Evolutionary conservation across 2,888 invertebrate genomes (phyloP), one percentile per base, ranked within the genome.

Genomic region (Sarcophaga variegata): DNA sequence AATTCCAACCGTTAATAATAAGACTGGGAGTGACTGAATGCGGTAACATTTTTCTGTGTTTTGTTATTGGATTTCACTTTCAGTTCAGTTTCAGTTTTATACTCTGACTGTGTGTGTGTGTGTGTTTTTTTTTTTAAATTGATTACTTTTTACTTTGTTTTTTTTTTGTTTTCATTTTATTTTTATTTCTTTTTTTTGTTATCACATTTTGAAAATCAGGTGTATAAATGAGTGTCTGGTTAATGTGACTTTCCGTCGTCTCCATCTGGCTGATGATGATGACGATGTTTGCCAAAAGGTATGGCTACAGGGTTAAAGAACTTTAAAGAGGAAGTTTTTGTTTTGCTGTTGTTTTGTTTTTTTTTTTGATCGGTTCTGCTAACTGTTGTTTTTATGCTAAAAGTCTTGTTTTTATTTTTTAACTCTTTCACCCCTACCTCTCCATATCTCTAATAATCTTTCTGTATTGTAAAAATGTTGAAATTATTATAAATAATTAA

Each of bases 61-160:
- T 84, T 80, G 17, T 74, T 81, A 63, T 37, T 81, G 78, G 64
- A 10, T 85, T 85, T 81, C 74, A 81, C 85, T 85, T 81, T 84
- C 75, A 22, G 54, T 67, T 85, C 49, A 49, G 59, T 70, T 67
- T n/a, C 54, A 54, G 17, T 66, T 67, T 17, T 37, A 10, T n/a
- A 47, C 14, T 27, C 0, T 10, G 37, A 37, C 22, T 11, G 49
- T 75, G 37, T 3, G 77, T 63, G n/a, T 49, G 12, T 2, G 54
- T 22, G 22, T 22, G n/a, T 20, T 71, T 22, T 70, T 49, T 49
- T 22, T 25, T 17, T 14, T 17, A 54, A 54, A 54, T 14, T 54
- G 17, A 54, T 14, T 14, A 12, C 17, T 54, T 17, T 54, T 54
- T 54, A 4, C 12, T 54, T 54, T 54, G 37, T 10, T 54, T 54